Percentiles rank a stretch among this genome's conserved stretches.
Evolutionary conservation across 2,888 invertebrate genomes (phyloP).

Genomic region (Alentia gelatinosa): DNA sequence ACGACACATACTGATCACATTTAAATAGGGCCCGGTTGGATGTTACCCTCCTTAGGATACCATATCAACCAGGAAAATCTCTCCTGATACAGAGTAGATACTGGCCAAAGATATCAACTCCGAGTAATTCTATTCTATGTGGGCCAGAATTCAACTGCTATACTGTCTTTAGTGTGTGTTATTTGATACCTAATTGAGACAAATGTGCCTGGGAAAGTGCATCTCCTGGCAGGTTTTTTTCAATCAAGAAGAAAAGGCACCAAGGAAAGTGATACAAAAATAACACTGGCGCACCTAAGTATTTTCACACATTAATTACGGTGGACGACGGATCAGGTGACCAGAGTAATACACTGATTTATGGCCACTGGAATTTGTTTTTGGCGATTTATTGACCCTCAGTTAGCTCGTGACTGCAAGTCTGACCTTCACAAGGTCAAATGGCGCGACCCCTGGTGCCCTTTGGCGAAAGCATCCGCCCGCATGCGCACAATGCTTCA

Average conservation of each 20-base stretch:
- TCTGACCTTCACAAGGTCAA: neutral
- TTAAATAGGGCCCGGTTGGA: no score
- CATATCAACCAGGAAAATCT: no score
- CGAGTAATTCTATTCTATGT: neutral
- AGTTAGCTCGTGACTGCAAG: neutral
- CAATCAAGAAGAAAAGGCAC: neutral
- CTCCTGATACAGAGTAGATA: no score
- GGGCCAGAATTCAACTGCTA: neutral
- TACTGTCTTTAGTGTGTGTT: neutral
- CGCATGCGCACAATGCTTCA: conserved; percentile 21
- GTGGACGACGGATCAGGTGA: conserved; percentile 6
- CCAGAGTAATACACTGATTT: neutral
- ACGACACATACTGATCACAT: no score
- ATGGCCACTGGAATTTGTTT: neutral
- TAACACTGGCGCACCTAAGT: neutral
- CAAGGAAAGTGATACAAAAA: conserved; percentile 15
- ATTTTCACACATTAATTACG: conserved; percentile 34
- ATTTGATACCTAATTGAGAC: neutral
- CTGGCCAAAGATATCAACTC: no score
- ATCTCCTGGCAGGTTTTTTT: neutral
- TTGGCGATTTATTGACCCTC: neutral
- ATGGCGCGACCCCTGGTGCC: neutral
- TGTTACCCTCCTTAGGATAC: no score
- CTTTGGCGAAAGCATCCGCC: neutral
- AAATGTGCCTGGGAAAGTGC: neutral